Conservation (phyloP, 1,140 invertebrate genomes). For the Ridgeia piscesae region DNA sequence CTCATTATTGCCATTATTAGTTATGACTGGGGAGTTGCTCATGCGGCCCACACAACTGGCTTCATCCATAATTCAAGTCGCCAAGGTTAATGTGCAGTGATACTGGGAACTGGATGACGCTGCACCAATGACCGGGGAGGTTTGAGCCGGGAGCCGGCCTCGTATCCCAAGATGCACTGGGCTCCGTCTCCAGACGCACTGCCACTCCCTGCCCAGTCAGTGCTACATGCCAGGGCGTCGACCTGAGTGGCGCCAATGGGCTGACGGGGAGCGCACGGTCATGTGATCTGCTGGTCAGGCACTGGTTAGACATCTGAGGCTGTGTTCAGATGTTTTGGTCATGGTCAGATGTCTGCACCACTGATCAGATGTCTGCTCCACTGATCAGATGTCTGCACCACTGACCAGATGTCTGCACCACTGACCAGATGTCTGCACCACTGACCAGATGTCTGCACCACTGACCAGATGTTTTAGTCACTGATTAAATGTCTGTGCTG, state of each 20-base stretch:
- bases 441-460: no score
- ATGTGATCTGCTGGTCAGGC: neutral
- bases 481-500: no score
- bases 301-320: neutral
- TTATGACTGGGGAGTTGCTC: neutral
- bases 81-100: neutral
- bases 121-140: neutral
- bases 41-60: neutral
- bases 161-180: neutral
- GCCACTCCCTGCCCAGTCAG: neutral
- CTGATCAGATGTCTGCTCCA: no score
- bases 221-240: neutral
- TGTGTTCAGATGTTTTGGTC: no score
- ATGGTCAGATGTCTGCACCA: no score
- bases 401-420: no score
- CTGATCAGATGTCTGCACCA: neutral
- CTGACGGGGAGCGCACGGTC: neutral
- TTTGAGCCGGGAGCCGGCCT: neutral
- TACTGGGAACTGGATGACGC: neutral
- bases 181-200: neutral
- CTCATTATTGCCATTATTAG: neutral
- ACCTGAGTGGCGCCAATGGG: neutral
- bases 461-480: no score
- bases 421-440: no score
- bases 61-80: neutral